These are phyloP conservation scores for Cephalopterus ornatus DNA, from an alignment of 2,113 vertebrate species.

Conservation along the genomic window DNA sequence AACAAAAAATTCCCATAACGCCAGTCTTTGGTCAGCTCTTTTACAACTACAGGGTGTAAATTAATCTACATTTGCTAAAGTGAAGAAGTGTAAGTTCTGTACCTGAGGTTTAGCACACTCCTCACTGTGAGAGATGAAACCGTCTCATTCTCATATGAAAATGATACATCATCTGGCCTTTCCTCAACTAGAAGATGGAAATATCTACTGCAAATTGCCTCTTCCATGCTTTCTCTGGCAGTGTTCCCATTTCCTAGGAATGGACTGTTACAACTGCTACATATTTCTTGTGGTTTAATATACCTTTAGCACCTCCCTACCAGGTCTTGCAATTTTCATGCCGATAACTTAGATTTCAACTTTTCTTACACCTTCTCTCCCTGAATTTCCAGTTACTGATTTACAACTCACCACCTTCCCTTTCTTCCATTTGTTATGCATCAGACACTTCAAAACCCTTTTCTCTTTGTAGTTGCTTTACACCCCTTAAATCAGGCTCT, in stretches of 20 bases:
- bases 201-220: background rate
- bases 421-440: background rate
- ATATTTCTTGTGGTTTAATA: background rate
- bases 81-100: background rate
- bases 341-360: background rate
- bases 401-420: background rate
- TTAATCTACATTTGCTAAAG: background rate
- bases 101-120: background rate
- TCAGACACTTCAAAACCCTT: background rate
- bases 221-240: background rate
- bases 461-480: background rate
- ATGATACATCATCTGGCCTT: background rate
- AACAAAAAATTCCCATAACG: accelerated
- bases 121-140: background rate
- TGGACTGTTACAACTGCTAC: background rate
- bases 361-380: background rate
- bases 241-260: background rate
- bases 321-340: background rate
- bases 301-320: accelerated
- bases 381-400: background rate
- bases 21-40: background rate
- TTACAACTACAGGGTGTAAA: background rate
- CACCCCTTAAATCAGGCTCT: background rate
- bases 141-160: accelerated
- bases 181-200: background rate